Evolutionary conservation across 2,888 invertebrate genomes (phyloP).

Genomic region (Acleris sparsana): DNA sequence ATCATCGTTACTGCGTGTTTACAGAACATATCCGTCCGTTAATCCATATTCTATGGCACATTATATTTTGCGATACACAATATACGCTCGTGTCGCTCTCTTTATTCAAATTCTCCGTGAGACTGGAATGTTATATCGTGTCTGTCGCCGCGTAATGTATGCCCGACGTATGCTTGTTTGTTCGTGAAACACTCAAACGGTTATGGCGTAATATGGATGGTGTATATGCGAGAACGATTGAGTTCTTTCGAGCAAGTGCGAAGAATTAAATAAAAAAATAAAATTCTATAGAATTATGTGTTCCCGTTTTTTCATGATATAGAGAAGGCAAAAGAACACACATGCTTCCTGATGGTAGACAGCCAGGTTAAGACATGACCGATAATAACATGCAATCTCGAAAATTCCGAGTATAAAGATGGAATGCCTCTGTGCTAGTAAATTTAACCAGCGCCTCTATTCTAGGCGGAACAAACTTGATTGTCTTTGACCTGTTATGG

Average conservation of each 20-base stretch:
- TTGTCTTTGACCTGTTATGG: no score
- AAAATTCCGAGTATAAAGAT: no score
- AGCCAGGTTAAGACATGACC: no score
- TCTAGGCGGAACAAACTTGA: no score
- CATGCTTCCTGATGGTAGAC: no score
- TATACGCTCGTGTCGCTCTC: slow-evolving; percentile 12
- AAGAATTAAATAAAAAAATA: no score
- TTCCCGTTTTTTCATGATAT: no score
- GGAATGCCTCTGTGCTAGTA: no score
- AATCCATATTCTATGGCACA: slow-evolving; percentile 6
- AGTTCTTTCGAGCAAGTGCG: not conserved
- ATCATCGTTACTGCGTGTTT: not conserved
- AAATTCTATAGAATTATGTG: no score
- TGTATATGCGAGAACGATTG: not conserved
- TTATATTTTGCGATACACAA: slow-evolving; percentile 22
- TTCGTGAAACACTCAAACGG: slow-evolving; percentile 7
- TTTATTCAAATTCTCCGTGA: slow-evolving; percentile 17
- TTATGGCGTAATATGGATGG: not conserved
- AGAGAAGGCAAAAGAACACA: no score
- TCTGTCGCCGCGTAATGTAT: slow-evolving; percentile 14
- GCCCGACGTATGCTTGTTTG: slow-evolving; percentile 16
- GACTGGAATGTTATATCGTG: slow-evolving; percentile 10
- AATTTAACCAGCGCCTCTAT: no score
- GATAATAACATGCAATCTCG: no score
- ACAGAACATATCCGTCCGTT: not conserved